Evolutionary conservation across 2,888 invertebrate genomes (phyloP).

Genomic region (Bibio marci): DNA sequence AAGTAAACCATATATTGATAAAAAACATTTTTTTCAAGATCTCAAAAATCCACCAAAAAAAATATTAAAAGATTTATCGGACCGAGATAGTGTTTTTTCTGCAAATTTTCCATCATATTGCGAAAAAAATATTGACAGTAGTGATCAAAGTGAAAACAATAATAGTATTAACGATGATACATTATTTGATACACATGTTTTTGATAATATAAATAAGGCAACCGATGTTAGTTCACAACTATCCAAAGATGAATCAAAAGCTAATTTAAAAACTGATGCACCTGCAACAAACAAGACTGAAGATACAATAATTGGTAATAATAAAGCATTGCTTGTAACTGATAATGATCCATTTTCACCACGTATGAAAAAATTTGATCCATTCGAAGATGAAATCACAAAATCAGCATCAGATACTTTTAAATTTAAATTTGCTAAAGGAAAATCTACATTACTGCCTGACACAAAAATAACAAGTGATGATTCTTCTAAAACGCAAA

Average conservation of each 20-base stretch:
- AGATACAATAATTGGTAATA: conserved; percentile 4
- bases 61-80: conserved; percentile 64
- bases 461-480: conserved; percentile 15
- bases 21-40: conserved; percentile 92
- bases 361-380: conserved; percentile 37
- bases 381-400: conserved; percentile 42
- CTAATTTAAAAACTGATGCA: background rate
- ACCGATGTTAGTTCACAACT: too few species aligned
- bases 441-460: conserved; percentile 9
- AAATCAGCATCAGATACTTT: conserved; percentile 24
- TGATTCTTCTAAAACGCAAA: conserved; percentile 17
- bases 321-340: conserved; percentile 4
- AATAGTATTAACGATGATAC: background rate
- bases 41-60: conserved; percentile 89
- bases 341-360: conserved; percentile 30
- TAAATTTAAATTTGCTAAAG: conserved; percentile 22
- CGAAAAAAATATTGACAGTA: background rate
- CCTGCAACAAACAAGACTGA: conserved; percentile 1
- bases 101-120: conserved; percentile 9
- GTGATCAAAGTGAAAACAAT: background rate
- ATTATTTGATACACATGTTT: background rate
- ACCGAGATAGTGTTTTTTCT: conserved; percentile 14
- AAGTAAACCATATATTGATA: conserved; percentile 84
- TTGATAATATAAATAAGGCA: background rate
- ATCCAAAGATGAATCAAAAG: too few species aligned